Evolutionary conservation across 2,113 vertebrate species (phyloP), one percentile per base, ranked within the genome.

Genomic region (Ibidorhyncha struthersii): DNA sequence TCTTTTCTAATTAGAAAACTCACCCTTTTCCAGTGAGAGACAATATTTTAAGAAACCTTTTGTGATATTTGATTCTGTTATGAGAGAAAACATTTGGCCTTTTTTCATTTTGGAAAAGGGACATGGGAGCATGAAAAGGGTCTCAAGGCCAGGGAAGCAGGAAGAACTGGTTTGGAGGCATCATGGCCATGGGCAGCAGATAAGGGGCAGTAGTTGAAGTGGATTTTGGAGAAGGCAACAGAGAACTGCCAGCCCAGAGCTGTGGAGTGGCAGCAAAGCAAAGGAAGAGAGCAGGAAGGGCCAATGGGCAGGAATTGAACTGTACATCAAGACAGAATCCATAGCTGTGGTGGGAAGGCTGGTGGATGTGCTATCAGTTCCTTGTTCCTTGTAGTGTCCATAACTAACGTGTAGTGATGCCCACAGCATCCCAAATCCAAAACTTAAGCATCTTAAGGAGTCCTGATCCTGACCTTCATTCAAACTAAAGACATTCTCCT

Each of bases 1-100:
- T 72, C 93, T 85, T 53, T 58, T 63, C 78, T 66, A 82, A 91
- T 94, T 56, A 76, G 62, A 82, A 82, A 76, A 50, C 19, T 85
- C 84, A 72, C 62, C 25, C 74, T 66, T 85, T 85, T 72, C 66
- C 82, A 95, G 36, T 6, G 74, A 89, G 52, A 89, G 45, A 91
- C 36, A 29, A 23, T 93, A 96, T 93, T 95, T 96, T 80, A 72
- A 82, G 93, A 95, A 88, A 55, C 14, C 4, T 89, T 47, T 40
- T 29, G 26, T 43, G 34, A n/a, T 34, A 82, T 34, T 80, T 88
- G 29, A 73, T 85, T 86, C 53, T 10, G 4, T 86, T 78, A 74
- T 86, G 71, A 95, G n/a, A 29, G 22, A 80, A 85, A 95, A 41
- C 4, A 36, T 73, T 72, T 73, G 76, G 80, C 32, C 19, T 66